Conservation (phyloP, 2,888 invertebrate species). For the Agrotis exclamationis region DNA sequence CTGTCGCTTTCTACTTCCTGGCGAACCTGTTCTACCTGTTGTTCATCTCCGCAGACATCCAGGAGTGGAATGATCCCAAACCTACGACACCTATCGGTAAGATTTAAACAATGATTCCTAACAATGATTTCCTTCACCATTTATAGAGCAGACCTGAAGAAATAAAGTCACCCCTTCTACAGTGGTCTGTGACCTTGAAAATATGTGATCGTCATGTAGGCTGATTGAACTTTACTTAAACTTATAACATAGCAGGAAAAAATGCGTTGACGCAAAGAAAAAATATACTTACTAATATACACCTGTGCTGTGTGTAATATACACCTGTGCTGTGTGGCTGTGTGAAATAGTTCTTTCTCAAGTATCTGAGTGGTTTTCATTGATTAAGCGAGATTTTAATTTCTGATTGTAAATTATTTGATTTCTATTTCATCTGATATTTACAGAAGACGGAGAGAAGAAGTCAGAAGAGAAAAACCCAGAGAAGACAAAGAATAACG, state of each 20-base stretch:
- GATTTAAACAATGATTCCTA: conserved; percentile 20
- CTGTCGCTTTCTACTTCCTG: conserved; percentile 91
- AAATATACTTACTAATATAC: too few species aligned
- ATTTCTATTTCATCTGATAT: too few species aligned
- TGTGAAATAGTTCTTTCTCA: too few species aligned
- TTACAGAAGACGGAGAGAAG: conserved; percentile 57
- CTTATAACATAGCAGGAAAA: too few species aligned
- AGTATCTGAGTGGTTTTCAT: too few species aligned
- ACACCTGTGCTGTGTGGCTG: too few species aligned
- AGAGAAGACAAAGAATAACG: conserved; percentile 53
- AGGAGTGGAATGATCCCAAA: conserved; percentile 92
- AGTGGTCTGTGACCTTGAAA: neutral
- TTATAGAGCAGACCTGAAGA: neutral
- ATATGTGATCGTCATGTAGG: neutral
- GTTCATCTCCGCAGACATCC: conserved; percentile 92
- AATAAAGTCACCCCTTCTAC: neutral
- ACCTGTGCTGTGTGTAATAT: too few species aligned
- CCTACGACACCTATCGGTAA: conserved; percentile 72
- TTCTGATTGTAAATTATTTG: too few species aligned
- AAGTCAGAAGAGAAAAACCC: conserved; percentile 48
- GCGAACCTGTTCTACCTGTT: conserved; percentile 92
- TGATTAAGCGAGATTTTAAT: too few species aligned
- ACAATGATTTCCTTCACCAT: neutral
- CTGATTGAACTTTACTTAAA: too few species aligned
- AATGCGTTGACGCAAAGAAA: too few species aligned